These are phyloP conservation scores for Mechanitis messenoides DNA, from an alignment of 2,888 invertebrate genomes.

Conservation along the genomic window DNA sequence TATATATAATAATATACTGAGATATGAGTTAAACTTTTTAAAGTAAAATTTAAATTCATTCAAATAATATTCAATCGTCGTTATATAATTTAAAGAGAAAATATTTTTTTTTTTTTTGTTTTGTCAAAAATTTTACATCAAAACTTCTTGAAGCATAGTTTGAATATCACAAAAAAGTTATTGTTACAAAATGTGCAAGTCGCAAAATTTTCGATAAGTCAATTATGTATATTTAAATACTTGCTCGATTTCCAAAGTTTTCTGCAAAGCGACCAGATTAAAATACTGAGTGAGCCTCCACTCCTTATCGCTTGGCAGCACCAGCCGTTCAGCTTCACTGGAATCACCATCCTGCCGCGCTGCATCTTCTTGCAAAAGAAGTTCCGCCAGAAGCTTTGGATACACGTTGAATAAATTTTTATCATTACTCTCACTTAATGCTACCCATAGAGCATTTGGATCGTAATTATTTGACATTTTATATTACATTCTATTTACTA, in stretches of 20 bases:
- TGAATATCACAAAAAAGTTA: too few relatives aligned
- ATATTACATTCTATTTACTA: not conserved
- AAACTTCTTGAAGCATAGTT: too few relatives aligned
- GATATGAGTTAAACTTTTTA: too few relatives aligned
- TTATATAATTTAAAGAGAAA: too few relatives aligned
- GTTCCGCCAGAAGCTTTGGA: constrained; percentile 79
- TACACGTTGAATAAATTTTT: constrained; percentile 81
- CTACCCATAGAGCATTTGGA: constrained; percentile 70
- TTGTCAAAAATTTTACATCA: too few relatives aligned
- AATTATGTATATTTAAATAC: constrained; percentile 22
- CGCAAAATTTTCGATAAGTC: too few relatives aligned
- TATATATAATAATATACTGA: too few relatives aligned
- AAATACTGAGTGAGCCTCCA: constrained; percentile 83
- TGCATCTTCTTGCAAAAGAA: constrained; percentile 72
- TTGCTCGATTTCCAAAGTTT: constrained; percentile 54
- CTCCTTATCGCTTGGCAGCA: constrained; percentile 82
- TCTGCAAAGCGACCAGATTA: constrained; percentile 80
- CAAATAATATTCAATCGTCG: too few relatives aligned
- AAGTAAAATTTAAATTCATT: too few relatives aligned
- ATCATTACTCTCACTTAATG: constrained; percentile 73
- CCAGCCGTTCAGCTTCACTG: constrained; percentile 72
- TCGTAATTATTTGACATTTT: constrained; percentile 58
- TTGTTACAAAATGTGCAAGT: too few relatives aligned
- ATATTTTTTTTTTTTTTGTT: too few relatives aligned
- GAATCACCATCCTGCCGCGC: constrained; percentile 61